Conservation (phyloP, 2,797 vertebrate genomes). For the Triplophysa bombifrons region DNA sequence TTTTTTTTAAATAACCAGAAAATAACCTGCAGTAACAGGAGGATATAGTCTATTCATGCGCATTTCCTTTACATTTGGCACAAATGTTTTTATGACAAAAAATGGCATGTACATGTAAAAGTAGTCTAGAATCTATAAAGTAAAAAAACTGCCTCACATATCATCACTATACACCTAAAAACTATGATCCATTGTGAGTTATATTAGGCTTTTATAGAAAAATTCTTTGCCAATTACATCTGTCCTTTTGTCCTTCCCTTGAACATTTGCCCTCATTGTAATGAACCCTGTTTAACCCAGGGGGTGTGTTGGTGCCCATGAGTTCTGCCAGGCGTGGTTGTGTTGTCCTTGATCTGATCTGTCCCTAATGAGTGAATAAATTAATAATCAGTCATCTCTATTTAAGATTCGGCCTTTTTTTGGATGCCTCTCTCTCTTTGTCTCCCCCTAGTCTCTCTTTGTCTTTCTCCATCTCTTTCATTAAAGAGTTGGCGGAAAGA, state of each 20-base stretch:
- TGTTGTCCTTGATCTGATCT: constrained; percentile 48
- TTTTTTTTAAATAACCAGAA: too few relatives aligned
- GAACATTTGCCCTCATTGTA: constrained; percentile 27
- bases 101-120: too few relatives aligned
- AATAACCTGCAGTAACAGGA: too few relatives aligned
- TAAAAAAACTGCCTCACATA: too few relatives aligned
- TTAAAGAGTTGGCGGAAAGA: constrained; percentile 41
- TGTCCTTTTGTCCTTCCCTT: constrained; percentile 53
- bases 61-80: too few relatives aligned
- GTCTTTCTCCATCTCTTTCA: neutral
- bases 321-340: constrained; percentile 18
- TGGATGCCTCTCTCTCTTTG: constrained; percentile 3
- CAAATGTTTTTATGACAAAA: too few relatives aligned
- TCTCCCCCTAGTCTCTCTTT: neutral
- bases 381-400: constrained; percentile 45
- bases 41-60: too few relatives aligned
- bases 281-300: constrained; percentile 44
- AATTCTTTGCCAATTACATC: neutral
- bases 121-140: too few relatives aligned
- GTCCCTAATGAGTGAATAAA: constrained; percentile 48
- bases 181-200: neutral
- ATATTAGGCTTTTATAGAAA: constrained; percentile 13
- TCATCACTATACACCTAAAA: too few relatives aligned
- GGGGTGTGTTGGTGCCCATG: constrained; percentile 16
- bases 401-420: constrained; percentile 39